Conservation (phyloP, 2,888 invertebrate genomes). For the Hermodice carunculata region DNA sequence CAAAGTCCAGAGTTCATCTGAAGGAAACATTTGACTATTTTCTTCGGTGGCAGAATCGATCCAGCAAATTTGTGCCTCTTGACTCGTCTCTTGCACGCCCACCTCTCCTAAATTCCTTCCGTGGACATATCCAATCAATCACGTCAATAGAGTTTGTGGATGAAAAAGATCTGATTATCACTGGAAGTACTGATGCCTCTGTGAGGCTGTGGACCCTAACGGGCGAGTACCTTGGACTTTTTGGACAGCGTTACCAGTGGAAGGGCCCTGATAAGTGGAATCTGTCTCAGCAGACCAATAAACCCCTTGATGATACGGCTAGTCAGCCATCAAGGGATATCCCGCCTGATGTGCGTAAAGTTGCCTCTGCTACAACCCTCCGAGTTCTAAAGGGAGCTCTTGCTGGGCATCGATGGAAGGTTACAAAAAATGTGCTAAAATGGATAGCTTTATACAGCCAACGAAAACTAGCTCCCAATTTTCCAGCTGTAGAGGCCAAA, state of each 20-base stretch:
- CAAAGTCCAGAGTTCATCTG: too few species aligned
- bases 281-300: constrained; percentile 60
- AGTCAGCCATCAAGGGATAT: not conserved
- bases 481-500: too few species aligned
- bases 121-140: constrained; percentile 79
- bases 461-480: too few species aligned
- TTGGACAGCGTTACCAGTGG: constrained; percentile 81
- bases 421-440: too few species aligned
- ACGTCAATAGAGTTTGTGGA: constrained; percentile 72
- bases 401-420: too few species aligned
- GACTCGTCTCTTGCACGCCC: too few species aligned
- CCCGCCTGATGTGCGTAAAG: constrained; percentile 78
- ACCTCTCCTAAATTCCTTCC: constrained; percentile 69
- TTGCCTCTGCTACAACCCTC: constrained; percentile 83
- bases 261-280: constrained; percentile 51
- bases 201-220: constrained; percentile 67
- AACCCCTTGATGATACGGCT: not conserved
- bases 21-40: too few species aligned
- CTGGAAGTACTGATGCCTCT: constrained; percentile 77
- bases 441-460: too few species aligned
- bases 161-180: constrained; percentile 11
- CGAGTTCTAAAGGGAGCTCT: constrained; percentile 73
- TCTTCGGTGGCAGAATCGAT: too few species aligned
- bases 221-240: constrained; percentile 76
- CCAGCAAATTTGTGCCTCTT: too few species aligned